phyloP scores from a whole-genome alignment of 2,113 vertebrate species.

The Hippolais icterina region DNA sequence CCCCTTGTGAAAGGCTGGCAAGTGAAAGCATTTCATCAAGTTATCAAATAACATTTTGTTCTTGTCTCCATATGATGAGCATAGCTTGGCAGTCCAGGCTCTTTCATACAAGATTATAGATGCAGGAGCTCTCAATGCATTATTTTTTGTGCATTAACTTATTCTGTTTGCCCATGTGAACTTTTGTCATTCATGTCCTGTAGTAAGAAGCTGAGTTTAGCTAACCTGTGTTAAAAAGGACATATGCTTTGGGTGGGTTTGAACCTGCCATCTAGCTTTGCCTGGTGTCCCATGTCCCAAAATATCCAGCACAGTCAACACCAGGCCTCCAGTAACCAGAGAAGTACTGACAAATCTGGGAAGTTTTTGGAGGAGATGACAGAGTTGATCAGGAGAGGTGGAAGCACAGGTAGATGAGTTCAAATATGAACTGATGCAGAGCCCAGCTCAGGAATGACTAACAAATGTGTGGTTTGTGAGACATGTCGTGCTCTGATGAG shows the following conservation, averaged over 20 bases:
- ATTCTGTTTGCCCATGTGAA: background rate
- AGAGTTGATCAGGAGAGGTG: background rate
- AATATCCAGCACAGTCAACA: background rate
- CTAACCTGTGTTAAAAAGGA: background rate
- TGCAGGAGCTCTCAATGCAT: background rate
- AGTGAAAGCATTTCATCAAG: background rate
- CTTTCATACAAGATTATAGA: background rate
- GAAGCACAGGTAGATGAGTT: conserved; percentile 16
- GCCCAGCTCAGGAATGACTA: conserved; percentile 42
- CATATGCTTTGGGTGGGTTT: background rate
- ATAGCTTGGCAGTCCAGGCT: background rate
- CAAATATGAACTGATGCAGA: background rate
- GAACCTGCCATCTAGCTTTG: background rate
- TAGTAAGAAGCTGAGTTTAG: background rate
- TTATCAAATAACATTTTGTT: background rate
- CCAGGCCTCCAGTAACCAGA: background rate
- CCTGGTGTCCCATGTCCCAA: background rate
- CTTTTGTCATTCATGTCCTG: background rate
- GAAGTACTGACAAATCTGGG: background rate
- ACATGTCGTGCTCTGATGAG: background rate
- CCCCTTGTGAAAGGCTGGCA: background rate
- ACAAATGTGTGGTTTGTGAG: conserved; percentile 43
- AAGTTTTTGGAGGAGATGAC: background rate
- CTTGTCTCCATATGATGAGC: background rate
- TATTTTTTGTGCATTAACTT: background rate